Conservation (phyloP, 1,140 invertebrate genomes). For the Drosophila takahashii region DNA sequence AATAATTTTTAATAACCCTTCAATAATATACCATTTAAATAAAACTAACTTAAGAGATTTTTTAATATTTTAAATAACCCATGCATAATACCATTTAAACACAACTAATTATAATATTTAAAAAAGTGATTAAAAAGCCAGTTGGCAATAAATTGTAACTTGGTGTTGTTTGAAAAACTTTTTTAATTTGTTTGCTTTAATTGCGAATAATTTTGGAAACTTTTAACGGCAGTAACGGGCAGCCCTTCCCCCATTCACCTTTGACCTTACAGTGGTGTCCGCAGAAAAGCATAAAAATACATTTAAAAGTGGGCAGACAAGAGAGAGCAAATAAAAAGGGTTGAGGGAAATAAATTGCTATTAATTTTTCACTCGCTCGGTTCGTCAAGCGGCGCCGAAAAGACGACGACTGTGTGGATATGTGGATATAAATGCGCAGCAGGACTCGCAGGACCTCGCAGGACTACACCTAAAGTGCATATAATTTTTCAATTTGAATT, state of each 20-base stretch:
- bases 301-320: conserved; percentile 48
- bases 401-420: conserved; percentile 44
- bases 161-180: conserved; percentile 47
- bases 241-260: conserved; percentile 12
- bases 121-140: conserved; percentile 20
- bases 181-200: conserved; percentile 81
- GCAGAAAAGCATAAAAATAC: conserved; percentile 55
- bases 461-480: conserved; percentile 81
- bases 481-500: conserved; percentile 84
- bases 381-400: conserved; percentile 78
- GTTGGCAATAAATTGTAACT: conserved; percentile 26
- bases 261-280: conserved; percentile 58
- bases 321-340: conserved; percentile 12
- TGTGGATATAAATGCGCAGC: conserved; percentile 2
- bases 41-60: conserved; percentile 44
- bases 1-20: not conserved
- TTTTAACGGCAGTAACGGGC: conserved; percentile 34
- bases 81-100: conserved; percentile 15
- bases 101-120: conserved; percentile 55
- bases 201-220: conserved; percentile 79
- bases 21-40: conserved; percentile 7
- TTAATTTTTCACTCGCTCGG: conserved; percentile 79
- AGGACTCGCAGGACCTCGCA: conserved; percentile 15
- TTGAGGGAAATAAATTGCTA: conserved; percentile 78
- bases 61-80: not conserved